A percentile compares a stretch with the other conserved stretches of the same genome.
Evolutionary conservation across 2,888 invertebrate species (phyloP).

Genomic region (Caradrina kadenii): DNA sequence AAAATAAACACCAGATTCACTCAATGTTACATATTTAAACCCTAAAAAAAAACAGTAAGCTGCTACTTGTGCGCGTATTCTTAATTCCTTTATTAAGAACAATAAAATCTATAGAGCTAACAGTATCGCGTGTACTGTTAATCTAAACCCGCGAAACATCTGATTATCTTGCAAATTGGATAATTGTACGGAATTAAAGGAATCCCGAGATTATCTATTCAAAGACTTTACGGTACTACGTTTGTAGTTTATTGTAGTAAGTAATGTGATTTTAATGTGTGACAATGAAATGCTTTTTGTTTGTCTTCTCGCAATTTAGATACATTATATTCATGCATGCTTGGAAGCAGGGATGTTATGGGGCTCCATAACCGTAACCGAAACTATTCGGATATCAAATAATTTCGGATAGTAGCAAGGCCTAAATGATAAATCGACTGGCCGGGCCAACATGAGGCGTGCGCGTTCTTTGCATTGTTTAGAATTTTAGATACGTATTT

Average conservation of each 20-base stretch:
- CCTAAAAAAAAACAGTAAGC: no score
- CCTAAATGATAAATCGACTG: no score
- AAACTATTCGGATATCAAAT: no score
- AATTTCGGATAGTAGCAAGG: no score
- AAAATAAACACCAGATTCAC: no score
- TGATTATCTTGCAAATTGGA: conserved; percentile 74
- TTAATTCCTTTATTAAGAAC: conserved; percentile 16
- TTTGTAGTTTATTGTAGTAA: conserved; percentile 25
- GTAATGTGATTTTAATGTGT: conserved; percentile 19
- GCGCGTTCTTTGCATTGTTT: no score
- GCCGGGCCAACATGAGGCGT: no score
- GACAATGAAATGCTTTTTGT: conserved; percentile 33
- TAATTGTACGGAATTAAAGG: conserved; percentile 70
- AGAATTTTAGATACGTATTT: no score
- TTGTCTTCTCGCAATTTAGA: background rate
- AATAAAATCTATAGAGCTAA: conserved; percentile 6
- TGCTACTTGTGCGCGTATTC: conserved; percentile 7
- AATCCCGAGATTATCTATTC: conserved; percentile 43
- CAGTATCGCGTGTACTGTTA: conserved; percentile 51
- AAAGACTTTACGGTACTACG: conserved; percentile 37
- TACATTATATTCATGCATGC: background rate
- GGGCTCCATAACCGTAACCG: no score
- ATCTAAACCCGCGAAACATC: conserved; percentile 54
- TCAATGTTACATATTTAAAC: no score
- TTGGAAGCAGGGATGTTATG: background rate